A percentile compares a stretch with the other conserved stretches of the same genome.
These are phyloP conservation scores for Microdon myrmicae DNA, from an alignment of 2,888 invertebrate genomes.

Conservation along the genomic window DNA sequence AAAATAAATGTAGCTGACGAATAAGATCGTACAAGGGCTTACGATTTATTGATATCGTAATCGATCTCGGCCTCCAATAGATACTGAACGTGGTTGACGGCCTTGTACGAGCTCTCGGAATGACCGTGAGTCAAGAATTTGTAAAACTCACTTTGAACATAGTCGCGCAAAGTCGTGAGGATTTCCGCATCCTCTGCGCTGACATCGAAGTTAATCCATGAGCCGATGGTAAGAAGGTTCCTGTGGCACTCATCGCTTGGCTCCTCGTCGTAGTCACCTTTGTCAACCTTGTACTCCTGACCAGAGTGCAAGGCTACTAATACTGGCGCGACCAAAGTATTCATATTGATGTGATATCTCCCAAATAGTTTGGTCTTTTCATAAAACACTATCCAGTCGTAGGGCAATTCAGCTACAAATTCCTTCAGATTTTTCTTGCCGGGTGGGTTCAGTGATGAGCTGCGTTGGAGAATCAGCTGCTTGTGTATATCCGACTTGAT, in stretches of 20 bases:
- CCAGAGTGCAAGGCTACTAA: constrained; percentile 78
- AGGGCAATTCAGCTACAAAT: constrained; percentile 69
- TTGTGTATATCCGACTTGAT: constrained; percentile 74
- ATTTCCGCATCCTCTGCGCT: constrained; percentile 70
- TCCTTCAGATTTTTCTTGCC: constrained; percentile 54
- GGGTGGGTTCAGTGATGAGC: constrained; percentile 68
- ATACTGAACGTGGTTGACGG: constrained; percentile 52
- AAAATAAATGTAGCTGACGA: constrained; percentile 2
- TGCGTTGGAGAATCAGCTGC: constrained; percentile 70
- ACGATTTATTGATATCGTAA: constrained; percentile 10
- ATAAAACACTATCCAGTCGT: constrained; percentile 88
- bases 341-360: constrained; percentile 79
- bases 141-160: constrained; percentile 54
- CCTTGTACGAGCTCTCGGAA: constrained; percentile 43
- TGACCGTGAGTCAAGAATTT: constrained; percentile 55
- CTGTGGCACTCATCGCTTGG: constrained; percentile 64
- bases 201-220: constrained; percentile 79
- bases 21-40: too few species aligned
- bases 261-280: constrained; percentile 56
- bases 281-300: constrained; percentile 47
- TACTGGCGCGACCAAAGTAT: constrained; percentile 83
- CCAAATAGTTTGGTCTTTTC: constrained; percentile 81
- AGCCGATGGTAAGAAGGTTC: constrained; percentile 72
- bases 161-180: constrained; percentile 53
- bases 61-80: constrained; percentile 46